Conservation (phyloP, 2,888 invertebrate genomes). For the Sclerodermus sp. region DNA sequence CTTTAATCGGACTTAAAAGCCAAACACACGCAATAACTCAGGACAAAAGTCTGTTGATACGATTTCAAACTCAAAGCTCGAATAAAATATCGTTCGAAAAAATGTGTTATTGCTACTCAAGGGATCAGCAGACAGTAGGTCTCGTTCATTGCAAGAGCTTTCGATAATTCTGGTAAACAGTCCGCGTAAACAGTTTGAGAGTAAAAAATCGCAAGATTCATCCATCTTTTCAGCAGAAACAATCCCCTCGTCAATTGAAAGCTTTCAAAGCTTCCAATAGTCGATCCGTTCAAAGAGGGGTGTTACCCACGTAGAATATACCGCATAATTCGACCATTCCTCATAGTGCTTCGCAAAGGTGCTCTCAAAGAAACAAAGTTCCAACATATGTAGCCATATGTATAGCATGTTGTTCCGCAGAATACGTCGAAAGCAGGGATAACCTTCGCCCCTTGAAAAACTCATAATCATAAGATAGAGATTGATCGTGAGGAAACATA, state of each 20-base stretch:
- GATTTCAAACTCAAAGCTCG: too few species aligned
- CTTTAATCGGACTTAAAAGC: too few species aligned
- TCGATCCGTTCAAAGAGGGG: constrained; percentile 8
- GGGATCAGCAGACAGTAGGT: too few species aligned
- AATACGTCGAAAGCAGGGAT: background rate
- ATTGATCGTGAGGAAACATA: too few species aligned
- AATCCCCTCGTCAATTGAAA: constrained; percentile 24
- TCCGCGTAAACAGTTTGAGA: too few species aligned
- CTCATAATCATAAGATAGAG: background rate
- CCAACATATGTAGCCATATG: constrained; percentile 28
- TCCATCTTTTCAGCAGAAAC: constrained; percentile 17
- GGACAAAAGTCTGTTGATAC: too few species aligned
- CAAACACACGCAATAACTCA: too few species aligned
- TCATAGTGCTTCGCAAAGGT: constrained; percentile 26
- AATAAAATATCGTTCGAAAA: too few species aligned
- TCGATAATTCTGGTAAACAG: too few species aligned
- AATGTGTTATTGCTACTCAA: too few species aligned
- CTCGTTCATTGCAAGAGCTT: too few species aligned
- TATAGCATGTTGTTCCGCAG: constrained; percentile 4
- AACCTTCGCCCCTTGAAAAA: background rate
- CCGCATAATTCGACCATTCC: constrained; percentile 47
- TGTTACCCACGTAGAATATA: constrained; percentile 34
- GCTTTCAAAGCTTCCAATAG: constrained; percentile 19
- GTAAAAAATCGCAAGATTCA: too few species aligned
- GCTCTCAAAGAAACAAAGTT: constrained; percentile 27